Evolutionary conservation across 2,797 vertebrate species (phyloP), one percentile per base, ranked within the genome.

Genomic region (Atherinosoma microstoma): DNA sequence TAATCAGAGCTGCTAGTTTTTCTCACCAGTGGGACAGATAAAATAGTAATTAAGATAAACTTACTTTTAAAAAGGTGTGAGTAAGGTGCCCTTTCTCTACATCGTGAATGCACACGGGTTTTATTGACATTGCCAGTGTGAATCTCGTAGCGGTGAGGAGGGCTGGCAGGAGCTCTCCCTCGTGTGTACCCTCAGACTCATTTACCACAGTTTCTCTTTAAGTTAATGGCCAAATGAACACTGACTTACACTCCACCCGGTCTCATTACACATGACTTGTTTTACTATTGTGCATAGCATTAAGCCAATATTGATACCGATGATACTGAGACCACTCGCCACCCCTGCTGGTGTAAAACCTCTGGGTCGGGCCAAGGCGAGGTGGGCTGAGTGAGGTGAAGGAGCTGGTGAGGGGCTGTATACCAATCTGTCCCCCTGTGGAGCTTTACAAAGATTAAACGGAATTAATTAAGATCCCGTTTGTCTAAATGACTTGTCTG

Each of bases 401-500:
- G 80, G 84, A 82, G 73, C 72, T 70, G 73, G 75, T 22, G 53
- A 77, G 81, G 75, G 78, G 78, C 62, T 77, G 75, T 82, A 67
- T 81, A 88, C 84, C 73, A 76, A 79, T 78, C 59, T 72, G 63
- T 83, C 74, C 82, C 90, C 84, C 75, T 18, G 77, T 85, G 79
- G 84, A 81, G 87, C 73, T 88, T 90, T 83, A 77, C 77, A 90
- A 87, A 88, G 91, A 93, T 94, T 92, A 93, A 92, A 89, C 85
- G 77, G 90, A 93, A 92, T 91, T 91, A 94, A 93, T 94, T 91
- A 91, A 91, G 86, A 91, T 88, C 87, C 87, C 79, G 82, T 91
- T 90, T 89, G 86, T 88, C 89, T 87, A 89, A 93, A 92, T 90
- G 87, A 93, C 90, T 93, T 93, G 90, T 89, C 86, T 80, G 78